These are phyloP conservation scores for Regulus satrapa DNA, from an alignment of 2,113 vertebrate genomes.

Conservation along the genomic window DNA sequence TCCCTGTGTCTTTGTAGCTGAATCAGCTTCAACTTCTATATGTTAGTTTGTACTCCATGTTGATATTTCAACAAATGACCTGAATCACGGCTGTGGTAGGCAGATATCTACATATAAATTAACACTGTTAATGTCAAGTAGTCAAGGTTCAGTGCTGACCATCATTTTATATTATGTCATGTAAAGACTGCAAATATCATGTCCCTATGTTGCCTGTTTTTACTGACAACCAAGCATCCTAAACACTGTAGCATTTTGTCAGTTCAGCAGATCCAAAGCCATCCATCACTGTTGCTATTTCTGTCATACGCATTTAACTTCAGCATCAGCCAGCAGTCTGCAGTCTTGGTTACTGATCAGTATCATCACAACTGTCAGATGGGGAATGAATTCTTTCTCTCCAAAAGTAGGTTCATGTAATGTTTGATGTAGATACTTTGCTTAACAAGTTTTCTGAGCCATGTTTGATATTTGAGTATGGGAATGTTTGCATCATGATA, in stretches of 20 bases:
- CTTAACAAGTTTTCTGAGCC: neutral
- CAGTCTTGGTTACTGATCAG: conserved; percentile 64
- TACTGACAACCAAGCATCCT: conserved; percentile 69
- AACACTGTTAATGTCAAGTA: conserved; percentile 61
- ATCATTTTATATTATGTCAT: conserved; percentile 70
- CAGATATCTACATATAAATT: conserved; percentile 61
- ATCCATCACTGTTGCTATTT: conserved; percentile 73
- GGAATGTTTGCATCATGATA: neutral
- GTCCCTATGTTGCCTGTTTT: conserved; percentile 69
- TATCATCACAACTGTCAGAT: conserved; percentile 39
- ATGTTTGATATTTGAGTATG: neutral
- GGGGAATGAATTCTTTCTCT: neutral
- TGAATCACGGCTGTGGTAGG: conserved; percentile 30
- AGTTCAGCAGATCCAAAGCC: conserved; percentile 58
- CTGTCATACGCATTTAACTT: conserved; percentile 74
- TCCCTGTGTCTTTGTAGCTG: neutral
- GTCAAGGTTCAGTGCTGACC: conserved; percentile 69
- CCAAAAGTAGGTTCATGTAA: neutral
- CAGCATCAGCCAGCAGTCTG: conserved; percentile 63
- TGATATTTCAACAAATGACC: conserved; percentile 45
- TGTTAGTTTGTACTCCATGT: neutral
- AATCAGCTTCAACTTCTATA: neutral
- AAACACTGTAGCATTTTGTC: conserved; percentile 65
- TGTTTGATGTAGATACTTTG: neutral
- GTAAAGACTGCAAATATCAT: conserved; percentile 60